phyloP scores from a whole-genome alignment of 2,113 vertebrate species.

The Verasper variegatus region DNA sequence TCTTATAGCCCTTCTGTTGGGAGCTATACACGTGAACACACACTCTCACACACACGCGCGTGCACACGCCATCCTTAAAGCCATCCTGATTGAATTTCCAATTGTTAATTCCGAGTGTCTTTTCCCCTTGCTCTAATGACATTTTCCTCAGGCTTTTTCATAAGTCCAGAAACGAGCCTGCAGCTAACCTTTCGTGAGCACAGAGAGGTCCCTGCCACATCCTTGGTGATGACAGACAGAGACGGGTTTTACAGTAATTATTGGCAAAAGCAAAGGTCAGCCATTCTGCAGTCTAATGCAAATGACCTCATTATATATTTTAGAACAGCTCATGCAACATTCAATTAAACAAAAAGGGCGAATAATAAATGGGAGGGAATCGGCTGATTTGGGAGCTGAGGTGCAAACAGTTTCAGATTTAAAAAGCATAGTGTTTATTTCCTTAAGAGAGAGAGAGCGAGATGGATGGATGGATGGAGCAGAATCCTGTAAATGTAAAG shows the following conservation, averaged over 20 bases:
- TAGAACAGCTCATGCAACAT: conserved; percentile 83
- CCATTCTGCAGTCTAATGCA: conserved; percentile 86
- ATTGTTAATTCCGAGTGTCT: conserved; percentile 77
- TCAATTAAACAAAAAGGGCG: conserved; percentile 77
- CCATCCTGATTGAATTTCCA: conserved; percentile 75
- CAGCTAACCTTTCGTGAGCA: conserved; percentile 83
- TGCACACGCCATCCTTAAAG: conserved; percentile 59
- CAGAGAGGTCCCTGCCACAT: conserved; percentile 75
- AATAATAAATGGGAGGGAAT: background rate
- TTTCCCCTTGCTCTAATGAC: conserved; percentile 78
- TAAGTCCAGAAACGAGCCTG: conserved; percentile 82
- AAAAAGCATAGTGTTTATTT: background rate
- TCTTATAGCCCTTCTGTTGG: conserved; percentile 12
- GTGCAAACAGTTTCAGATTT: conserved; percentile 6
- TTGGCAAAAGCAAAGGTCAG: conserved; percentile 89
- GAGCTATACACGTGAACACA: conserved; percentile 16
- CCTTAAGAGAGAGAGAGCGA: background rate
- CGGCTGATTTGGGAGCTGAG: background rate
- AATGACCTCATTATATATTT: conserved; percentile 88
- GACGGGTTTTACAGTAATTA: conserved; percentile 87
- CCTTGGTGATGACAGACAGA: conserved; percentile 79
- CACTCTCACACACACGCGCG: background rate
- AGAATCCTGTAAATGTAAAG: conserved; percentile 44
- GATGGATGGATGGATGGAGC: background rate
- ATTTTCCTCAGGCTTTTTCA: conserved; percentile 81